Conservation (phyloP, 2,888 invertebrate species). For the Orchesellides sinensis region DNA sequence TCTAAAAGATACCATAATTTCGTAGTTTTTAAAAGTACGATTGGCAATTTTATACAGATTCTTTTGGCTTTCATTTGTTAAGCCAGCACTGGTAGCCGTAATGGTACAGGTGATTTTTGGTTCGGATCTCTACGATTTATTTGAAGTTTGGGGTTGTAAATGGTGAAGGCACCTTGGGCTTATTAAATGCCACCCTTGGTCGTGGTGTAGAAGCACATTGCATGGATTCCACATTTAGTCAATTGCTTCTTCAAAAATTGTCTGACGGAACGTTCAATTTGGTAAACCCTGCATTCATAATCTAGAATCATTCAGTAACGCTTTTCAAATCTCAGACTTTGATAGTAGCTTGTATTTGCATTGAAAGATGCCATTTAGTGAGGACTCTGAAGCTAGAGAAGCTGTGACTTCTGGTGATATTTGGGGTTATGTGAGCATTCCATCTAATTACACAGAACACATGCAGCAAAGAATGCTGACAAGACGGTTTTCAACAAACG, state of each 20-base stretch:
- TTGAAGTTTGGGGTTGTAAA: constrained; percentile 36
- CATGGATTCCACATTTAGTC: constrained; percentile 23
- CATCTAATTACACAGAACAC: constrained; percentile 92
- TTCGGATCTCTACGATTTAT: constrained; percentile 26
- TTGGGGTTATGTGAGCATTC: constrained; percentile 93
- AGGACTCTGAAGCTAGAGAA: constrained; percentile 80
- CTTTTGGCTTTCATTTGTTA: constrained; percentile 22
- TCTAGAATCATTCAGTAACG: too few species aligned
- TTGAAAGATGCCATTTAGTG: not conserved
- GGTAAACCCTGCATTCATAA: too few species aligned
- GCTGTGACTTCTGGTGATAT: constrained; percentile 87
- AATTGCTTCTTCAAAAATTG: constrained; percentile 35
- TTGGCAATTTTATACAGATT: not conserved
- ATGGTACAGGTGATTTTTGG: constrained; percentile 40
- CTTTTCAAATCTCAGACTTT: too few species aligned
- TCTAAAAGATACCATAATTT: not conserved
- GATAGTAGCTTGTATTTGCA: too few species aligned
- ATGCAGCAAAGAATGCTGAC: constrained; percentile 88
- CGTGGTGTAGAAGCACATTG: constrained; percentile 1
- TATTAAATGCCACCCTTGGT: not conserved
- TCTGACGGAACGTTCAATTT: constrained; percentile 4
- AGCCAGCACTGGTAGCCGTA: constrained; percentile 17
- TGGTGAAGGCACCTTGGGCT: constrained; percentile 1
- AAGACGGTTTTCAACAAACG: constrained; percentile 89
- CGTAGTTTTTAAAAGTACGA: not conserved